Evolutionary conservation across 2,113 vertebrate genomes (phyloP).

Genomic region (Salvelinus fontinalis): DNA sequence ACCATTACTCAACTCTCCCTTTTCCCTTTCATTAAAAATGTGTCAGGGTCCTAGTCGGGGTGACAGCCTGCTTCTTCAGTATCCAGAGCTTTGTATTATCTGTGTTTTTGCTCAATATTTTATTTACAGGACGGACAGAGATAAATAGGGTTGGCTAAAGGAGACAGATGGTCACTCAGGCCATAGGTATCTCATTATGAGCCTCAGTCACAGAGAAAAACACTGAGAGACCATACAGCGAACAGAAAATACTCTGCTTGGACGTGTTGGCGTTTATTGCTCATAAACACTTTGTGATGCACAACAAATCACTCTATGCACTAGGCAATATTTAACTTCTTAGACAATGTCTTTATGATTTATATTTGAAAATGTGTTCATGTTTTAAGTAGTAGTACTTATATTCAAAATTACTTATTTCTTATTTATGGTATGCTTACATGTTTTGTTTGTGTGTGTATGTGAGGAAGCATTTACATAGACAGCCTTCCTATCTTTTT

Average conservation of each 20-base stretch:
- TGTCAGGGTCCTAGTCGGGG: no score
- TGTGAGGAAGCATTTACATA: neutral
- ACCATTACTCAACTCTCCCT: neutral
- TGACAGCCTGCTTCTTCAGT: no score
- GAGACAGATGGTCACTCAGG: neutral
- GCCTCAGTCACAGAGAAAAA: neutral
- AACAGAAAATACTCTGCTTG: neutral
- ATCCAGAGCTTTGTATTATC: neutral
- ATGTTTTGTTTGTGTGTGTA: neutral
- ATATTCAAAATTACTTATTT: no score
- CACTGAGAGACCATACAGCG: neutral
- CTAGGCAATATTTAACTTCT: no score
- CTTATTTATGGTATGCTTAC: neutral
- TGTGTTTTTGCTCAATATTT: neutral
- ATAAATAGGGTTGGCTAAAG: neutral
- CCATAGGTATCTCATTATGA: neutral
- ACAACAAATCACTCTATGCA: no score
- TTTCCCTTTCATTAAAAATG: neutral
- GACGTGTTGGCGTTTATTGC: neutral
- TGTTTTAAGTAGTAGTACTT: no score
- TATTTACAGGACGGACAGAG: neutral
- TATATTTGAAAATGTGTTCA: no score
- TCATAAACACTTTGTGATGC: neutral
- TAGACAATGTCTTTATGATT: no score
- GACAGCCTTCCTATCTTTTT: neutral